Percentiles rank a stretch among this genome's conserved stretches.
Evolutionary conservation across 2,888 invertebrate genomes (phyloP).

Genomic region (Agrotis segetum): DNA sequence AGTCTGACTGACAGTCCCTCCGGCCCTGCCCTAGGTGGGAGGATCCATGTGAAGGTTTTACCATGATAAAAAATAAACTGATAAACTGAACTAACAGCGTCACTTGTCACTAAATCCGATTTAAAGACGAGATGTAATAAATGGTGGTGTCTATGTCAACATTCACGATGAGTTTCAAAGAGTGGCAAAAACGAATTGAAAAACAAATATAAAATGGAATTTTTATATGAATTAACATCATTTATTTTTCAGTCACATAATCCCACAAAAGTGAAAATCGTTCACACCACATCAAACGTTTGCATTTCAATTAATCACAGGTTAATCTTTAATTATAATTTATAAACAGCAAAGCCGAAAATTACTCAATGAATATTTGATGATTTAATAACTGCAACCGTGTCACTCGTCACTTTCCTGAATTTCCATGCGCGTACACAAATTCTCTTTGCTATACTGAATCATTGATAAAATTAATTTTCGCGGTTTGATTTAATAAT

Average conservation of each 20-base stretch:
- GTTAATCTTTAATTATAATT: slow-evolving; percentile 40
- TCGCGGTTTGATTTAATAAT: slow-evolving; percentile 57
- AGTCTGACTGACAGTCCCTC: too few relatives aligned
- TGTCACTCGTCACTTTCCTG: slow-evolving; percentile 64
- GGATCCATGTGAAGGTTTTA: too few relatives aligned
- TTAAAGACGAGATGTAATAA: too few relatives aligned
- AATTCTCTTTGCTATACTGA: slow-evolving; percentile 57
- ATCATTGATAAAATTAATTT: slow-evolving; percentile 63
- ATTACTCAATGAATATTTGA: slow-evolving; percentile 75
- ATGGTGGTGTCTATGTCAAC: too few relatives aligned
- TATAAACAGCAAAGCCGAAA: slow-evolving; percentile 65
- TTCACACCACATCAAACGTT: slow-evolving; percentile 4
- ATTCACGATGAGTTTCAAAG: too few relatives aligned
- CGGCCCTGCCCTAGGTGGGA: too few relatives aligned
- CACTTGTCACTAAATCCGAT: too few relatives aligned
- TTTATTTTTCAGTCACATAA: not conserved
- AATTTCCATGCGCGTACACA: slow-evolving; percentile 40
- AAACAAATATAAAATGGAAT: too few relatives aligned
- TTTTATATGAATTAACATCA: too few relatives aligned
- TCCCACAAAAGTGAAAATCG: not conserved
- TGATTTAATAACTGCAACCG: slow-evolving; percentile 74
- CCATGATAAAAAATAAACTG: too few relatives aligned
- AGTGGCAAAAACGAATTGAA: not conserved
- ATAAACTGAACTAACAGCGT: too few relatives aligned
- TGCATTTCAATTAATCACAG: slow-evolving; percentile 33